Evolutionary conservation across 2,113 vertebrate genomes (phyloP).

Genomic region (Caloenas nicobarica): DNA sequence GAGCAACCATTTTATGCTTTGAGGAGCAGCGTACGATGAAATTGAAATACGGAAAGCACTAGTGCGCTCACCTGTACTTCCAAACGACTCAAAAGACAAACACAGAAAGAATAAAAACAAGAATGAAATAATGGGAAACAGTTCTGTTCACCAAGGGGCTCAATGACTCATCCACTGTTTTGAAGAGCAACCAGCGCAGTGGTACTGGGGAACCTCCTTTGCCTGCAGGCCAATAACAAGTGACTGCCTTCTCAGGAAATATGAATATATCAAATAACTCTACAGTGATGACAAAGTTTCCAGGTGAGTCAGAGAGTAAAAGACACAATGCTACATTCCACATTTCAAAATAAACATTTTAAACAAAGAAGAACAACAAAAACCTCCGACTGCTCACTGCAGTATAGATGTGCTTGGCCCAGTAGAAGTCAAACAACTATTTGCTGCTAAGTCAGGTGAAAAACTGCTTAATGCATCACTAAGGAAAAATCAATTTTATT

Average conservation of each 20-base stretch:
- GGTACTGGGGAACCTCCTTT: not conserved
- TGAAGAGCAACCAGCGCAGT: not conserved
- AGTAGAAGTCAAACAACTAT: not conserved
- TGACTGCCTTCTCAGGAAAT: not conserved
- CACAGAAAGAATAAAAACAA: not conserved
- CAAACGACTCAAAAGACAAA: not conserved
- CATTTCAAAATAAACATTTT: not conserved
- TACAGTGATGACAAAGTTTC: not conserved
- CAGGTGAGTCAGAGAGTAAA: not conserved
- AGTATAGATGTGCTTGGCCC: rapidly evolving
- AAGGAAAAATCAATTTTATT: conserved; percentile 36
- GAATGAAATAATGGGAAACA: not conserved
- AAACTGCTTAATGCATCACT: not conserved
- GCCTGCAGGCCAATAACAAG: not conserved
- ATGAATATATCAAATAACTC: not conserved
- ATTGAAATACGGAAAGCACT: not conserved
- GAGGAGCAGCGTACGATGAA: not conserved
- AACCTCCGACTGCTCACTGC: not conserved
- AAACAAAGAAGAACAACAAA: not conserved
- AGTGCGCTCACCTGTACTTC: not conserved
- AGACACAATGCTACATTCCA: not conserved
- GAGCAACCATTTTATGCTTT: not conserved
- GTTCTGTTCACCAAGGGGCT: not conserved
- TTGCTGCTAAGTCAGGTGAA: not conserved
- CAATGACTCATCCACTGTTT: not conserved